Evolutionary conservation across 2,113 vertebrate species (phyloP), one percentile per base, ranked within the genome.

Genomic region (Hydropotes inermis): DNA sequence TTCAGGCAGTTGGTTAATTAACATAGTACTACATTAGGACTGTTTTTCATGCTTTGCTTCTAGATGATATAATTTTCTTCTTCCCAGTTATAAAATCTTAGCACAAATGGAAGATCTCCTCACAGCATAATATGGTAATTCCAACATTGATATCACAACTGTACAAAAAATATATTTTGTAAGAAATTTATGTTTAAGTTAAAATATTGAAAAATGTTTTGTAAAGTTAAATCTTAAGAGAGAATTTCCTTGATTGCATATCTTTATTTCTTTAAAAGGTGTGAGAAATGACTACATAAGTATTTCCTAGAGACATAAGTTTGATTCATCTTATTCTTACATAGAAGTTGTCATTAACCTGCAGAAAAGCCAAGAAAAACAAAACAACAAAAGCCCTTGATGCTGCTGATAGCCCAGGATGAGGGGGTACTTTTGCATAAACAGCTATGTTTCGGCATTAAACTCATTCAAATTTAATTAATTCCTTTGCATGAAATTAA

Each of bases 381-480:
- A 67, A 70, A 74, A 28, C 30, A 89, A 30, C 39, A 64, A 91
- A 78, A 89, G 50, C 5, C 19, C 2, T 57, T 28, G 82, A 64
- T 57, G 83, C 57, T 90, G 88, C 39, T 64, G 61, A n/a, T 1
- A 76, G 47, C 28, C 4, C 47, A 30, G 28, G 33, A 70, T 30
- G n/a, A 25, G 13, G 33, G 45, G 27, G 5, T 54, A 87, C 81
- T 87, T 95, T 23, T 64, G 36, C 17, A 85, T 64, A 87, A 81
- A 25, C 57, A 91, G 47, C 17, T 61, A 19, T 7, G 23, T 57
- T 81, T 93, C 58, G 64, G 30, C 23, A 43, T 45, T 87, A 83
- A 79, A 55, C 33, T 79, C 52, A 88, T 57, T 93, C 28, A 85
- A 94, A 93, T 82, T 16, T 54, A 97, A 96, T 91, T 89, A 60